Percentiles rank a stretch among this genome's conserved stretches.
Evolutionary conservation across 2,113 vertebrate species (phyloP).

Genomic region (Murina feae): DNA sequence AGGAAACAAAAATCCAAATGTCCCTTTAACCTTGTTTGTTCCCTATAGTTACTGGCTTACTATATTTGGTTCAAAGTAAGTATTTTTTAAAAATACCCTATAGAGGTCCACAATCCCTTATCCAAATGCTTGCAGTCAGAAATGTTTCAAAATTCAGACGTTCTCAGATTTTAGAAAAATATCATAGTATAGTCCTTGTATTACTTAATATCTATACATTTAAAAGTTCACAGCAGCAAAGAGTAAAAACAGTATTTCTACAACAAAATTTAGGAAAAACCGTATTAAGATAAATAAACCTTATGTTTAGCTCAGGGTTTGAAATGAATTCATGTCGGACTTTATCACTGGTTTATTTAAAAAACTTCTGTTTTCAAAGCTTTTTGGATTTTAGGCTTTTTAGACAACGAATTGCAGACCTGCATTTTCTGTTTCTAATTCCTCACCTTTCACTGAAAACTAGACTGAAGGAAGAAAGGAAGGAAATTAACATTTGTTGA

Average conservation of each 20-base stretch:
- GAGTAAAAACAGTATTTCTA: conserved; percentile 21
- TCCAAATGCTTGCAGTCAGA: neutral
- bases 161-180: conserved; percentile 6
- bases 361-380: neutral
- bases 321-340: neutral
- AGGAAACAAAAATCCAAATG: neutral
- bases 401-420: neutral
- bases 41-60: neutral
- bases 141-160: conserved; percentile 16
- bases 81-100: neutral
- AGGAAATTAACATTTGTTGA: neutral
- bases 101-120: neutral
- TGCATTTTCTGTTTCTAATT: conserved; percentile 7
- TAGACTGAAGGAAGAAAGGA: neutral
- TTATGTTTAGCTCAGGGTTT: neutral
- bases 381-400: conserved; percentile 23
- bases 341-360: neutral
- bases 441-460: neutral
- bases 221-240: neutral
- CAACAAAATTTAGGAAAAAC: neutral
- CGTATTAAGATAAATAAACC: neutral
- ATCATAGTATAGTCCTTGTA: neutral
- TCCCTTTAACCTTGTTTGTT: neutral
- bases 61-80: neutral
- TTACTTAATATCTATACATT: neutral